phyloP scores from a whole-genome alignment of 2,888 invertebrate species.

The Macrosoma leucophasiata region DNA sequence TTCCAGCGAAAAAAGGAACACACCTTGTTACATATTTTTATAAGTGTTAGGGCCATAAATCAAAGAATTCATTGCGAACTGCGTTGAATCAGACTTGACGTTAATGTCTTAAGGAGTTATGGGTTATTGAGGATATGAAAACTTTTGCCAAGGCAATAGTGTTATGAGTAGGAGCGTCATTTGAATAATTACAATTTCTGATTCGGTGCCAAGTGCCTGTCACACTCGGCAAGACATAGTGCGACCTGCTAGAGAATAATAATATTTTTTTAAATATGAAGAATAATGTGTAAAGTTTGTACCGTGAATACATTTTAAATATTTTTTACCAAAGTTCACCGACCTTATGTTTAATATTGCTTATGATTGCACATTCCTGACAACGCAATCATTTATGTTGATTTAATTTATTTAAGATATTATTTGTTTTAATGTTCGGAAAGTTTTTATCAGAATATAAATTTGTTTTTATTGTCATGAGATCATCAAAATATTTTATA shows the following conservation, averaged over 20 bases:
- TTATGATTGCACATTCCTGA: too few species aligned
- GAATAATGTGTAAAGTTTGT: constrained; percentile 9
- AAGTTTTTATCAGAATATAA: too few species aligned
- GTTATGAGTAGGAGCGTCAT: constrained; percentile 64
- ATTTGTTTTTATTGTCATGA: too few species aligned
- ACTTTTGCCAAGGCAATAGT: constrained; percentile 54
- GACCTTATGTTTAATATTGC: too few species aligned
- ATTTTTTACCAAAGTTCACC: too few species aligned
- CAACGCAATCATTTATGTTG: too few species aligned
- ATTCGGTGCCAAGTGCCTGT: constrained; percentile 59
- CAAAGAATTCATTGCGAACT: constrained; percentile 37
- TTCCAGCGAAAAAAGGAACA: constrained; percentile 2
- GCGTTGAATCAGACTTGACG: constrained; percentile 41
- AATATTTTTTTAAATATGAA: constrained; percentile 47
- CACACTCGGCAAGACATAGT: constrained; percentile 38
- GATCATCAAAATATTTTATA: too few species aligned
- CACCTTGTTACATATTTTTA: constrained; percentile 25
- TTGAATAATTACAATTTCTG: constrained; percentile 65
- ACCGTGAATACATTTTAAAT: too few species aligned
- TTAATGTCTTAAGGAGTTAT: constrained; percentile 55
- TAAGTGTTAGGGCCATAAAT: constrained; percentile 30
- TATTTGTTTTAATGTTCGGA: too few species aligned
- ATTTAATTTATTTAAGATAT: too few species aligned
- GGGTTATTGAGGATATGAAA: constrained; percentile 51
- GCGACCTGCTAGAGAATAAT: constrained; percentile 37